Conservation (phyloP, 2,797 vertebrate species). For the Smutsia gigantea region DNA sequence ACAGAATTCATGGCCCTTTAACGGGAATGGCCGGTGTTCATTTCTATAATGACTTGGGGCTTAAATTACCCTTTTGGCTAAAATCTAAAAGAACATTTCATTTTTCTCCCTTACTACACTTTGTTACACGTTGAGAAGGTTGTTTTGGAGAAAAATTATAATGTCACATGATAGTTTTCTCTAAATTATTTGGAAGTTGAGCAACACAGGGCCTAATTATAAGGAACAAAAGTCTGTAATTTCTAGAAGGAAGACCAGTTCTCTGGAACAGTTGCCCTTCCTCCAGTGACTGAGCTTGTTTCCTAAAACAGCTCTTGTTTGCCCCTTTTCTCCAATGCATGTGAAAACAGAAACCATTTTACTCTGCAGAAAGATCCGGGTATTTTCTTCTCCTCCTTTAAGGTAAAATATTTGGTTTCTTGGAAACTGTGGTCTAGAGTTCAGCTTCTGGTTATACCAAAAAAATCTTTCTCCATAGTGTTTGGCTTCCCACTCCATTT, state of each 20-base stretch:
- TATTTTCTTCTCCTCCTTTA: constrained; percentile 47
- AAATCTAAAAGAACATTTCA: not conserved
- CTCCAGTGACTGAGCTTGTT: not conserved
- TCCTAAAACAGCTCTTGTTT: not conserved
- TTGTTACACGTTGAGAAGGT: not conserved
- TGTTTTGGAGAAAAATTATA: constrained; percentile 20
- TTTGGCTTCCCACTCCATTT: not conserved
- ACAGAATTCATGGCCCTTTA: constrained; percentile 65
- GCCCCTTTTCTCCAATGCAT: not conserved
- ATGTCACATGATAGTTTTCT: constrained; percentile 40
- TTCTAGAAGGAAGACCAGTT: constrained; percentile 26
- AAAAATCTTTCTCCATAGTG: not conserved
- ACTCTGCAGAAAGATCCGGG: not conserved
- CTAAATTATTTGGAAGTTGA: constrained; percentile 61
- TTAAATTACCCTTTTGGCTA: constrained; percentile 62
- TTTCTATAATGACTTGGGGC: constrained; percentile 23
- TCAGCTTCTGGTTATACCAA: not conserved
- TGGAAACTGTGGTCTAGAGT: not conserved
- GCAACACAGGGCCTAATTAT: constrained; percentile 34
- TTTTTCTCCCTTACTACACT: constrained; percentile 10
- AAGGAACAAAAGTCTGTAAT: constrained; percentile 46
- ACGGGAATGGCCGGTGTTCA: not conserved
- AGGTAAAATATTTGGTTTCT: not conserved
- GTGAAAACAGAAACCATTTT: not conserved
- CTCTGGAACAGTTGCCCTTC: not conserved